A percentile compares a stretch with the other conserved stretches of the same genome.
phyloP scores from a whole-genome alignment of 2,888 invertebrate genomes.

The Drosophila rellima region DNA sequence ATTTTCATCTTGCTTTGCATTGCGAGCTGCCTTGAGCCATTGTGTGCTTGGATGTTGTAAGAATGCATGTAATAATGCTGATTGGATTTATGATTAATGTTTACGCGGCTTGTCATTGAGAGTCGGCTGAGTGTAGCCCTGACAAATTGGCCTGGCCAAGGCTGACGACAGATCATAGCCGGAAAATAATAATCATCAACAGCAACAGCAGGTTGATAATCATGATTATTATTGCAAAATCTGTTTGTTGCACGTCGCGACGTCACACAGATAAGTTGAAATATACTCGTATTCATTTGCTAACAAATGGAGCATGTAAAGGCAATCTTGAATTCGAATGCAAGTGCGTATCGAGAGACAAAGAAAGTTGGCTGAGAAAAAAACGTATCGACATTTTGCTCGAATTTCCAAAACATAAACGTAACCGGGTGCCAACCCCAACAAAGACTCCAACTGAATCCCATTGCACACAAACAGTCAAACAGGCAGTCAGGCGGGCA shows the following conservation, averaged over 20 bases:
- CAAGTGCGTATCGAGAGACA: constrained; percentile 17
- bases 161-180: constrained; percentile 54
- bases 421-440: constrained; percentile 55
- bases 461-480: constrained; percentile 37
- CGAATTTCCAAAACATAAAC: constrained; percentile 64
- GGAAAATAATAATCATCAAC: constrained; percentile 40
- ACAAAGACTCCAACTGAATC: constrained; percentile 39
- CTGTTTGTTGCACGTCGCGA: constrained; percentile 29
- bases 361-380: constrained; percentile 28
- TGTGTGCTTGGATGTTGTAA: constrained; percentile 54
- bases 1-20: not conserved
- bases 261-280: constrained; percentile 6
- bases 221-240: constrained; percentile 20
- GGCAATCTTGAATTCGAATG: constrained; percentile 16
- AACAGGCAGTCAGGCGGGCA: constrained; percentile 9
- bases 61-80: constrained; percentile 72
- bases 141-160: constrained; percentile 70
- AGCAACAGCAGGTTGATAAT: constrained; percentile 7
- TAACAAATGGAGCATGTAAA: constrained; percentile 13
- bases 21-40: constrained; percentile 22
- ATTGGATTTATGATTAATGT: constrained; percentile 72
- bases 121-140: constrained; percentile 25
- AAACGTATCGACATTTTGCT: constrained; percentile 41
- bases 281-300: constrained; percentile 1
- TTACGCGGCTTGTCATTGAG: constrained; percentile 56